These are phyloP conservation scores for Imbricaverruca yamaguchii DNA, from an alignment of 2,888 invertebrate species.

Conservation along the genomic window DNA sequence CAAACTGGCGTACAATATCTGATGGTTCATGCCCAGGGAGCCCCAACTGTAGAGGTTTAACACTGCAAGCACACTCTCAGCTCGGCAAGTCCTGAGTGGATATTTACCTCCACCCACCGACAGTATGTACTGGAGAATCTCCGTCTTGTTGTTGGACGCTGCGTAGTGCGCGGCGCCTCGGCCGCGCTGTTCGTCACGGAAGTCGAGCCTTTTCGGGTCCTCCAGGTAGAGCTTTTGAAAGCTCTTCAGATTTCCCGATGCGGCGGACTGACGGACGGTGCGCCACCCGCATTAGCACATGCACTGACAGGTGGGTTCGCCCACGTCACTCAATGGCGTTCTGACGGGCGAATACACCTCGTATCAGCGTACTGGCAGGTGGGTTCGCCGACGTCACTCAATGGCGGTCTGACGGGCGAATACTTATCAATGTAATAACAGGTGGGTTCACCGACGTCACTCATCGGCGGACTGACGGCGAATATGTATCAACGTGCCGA, in stretches of 20 bases:
- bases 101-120: neutral
- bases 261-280: neutral
- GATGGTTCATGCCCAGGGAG: neutral
- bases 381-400: neutral
- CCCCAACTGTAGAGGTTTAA: too few species aligned
- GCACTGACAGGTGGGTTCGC: neutral
- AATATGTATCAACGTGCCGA: too few species aligned
- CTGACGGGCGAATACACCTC: neutral
- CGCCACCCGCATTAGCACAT: neutral
- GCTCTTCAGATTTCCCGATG: neutral
- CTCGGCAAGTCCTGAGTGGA: too few species aligned
- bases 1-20: neutral
- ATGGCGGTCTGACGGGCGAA: neutral
- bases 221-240: neutral
- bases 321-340: neutral
- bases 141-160: neutral
- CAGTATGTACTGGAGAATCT: neutral
- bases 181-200: neutral
- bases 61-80: too few species aligned
- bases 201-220: neutral
- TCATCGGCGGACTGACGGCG: too few species aligned
- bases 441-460: too few species aligned
- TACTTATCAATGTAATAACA: too few species aligned
- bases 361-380: neutral
- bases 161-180: slow-evolving; percentile 5